Percentiles rank a stretch among this genome's conserved stretches.
phyloP scores from a whole-genome alignment of 1,140 invertebrate species.

The Achatina immaculata region DNA sequence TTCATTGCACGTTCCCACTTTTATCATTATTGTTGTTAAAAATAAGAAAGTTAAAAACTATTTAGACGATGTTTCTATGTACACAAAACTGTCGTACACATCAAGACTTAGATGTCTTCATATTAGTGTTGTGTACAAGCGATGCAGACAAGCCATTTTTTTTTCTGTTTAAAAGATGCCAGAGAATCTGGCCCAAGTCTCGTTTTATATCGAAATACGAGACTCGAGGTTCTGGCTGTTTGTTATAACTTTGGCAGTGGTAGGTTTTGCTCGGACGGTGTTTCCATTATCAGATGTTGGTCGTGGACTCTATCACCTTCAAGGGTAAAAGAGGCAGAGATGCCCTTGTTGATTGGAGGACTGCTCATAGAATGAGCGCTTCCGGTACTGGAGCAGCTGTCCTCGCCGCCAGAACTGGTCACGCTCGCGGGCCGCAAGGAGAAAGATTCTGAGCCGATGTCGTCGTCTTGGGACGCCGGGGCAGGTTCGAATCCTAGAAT shows the following conservation, averaged over 20 bases:
- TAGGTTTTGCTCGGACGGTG: not conserved
- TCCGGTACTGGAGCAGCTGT: slow-evolving; percentile 11
- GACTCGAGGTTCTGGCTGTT: not conserved
- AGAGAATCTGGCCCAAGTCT: too few relatives aligned
- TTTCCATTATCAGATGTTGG: not conserved
- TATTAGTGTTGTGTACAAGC: too few relatives aligned
- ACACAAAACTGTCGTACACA: too few relatives aligned
- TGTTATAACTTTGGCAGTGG: not conserved
- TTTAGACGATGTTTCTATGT: too few relatives aligned
- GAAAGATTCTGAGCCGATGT: not conserved
- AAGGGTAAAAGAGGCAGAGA: not conserved
- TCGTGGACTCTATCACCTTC: not conserved
- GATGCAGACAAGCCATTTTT: too few relatives aligned
- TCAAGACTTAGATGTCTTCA: too few relatives aligned
- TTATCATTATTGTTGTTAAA: too few relatives aligned
- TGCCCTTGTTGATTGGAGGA: not conserved
- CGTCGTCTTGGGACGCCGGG: not conserved
- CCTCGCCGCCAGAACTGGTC: slow-evolving; percentile 6
- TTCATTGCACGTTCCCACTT: too few relatives aligned
- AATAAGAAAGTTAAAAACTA: too few relatives aligned
- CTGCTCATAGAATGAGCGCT: not conserved
- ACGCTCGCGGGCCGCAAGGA: slow-evolving; percentile 14
- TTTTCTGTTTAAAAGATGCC: too few relatives aligned
- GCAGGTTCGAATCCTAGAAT: slow-evolving; percentile 65
- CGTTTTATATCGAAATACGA: too few relatives aligned